phyloP scores from a whole-genome alignment of 2,888 invertebrate genomes.

The Diarsia mendica region DNA sequence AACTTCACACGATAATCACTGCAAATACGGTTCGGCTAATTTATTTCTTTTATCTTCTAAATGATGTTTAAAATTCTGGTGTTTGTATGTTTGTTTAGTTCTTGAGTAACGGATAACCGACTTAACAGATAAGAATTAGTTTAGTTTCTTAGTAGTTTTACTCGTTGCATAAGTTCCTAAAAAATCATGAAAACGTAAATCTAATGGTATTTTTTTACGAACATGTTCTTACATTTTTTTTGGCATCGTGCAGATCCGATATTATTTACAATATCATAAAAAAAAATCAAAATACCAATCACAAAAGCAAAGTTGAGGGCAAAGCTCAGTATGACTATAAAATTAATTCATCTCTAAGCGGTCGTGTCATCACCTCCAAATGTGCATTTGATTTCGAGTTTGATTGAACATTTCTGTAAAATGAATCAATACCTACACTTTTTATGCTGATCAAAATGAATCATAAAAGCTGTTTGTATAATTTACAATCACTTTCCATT shows the following conservation, averaged over 20 bases:
- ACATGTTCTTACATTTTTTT: background rate
- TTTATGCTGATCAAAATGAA: slow-evolving; percentile 26
- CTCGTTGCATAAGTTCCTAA: background rate
- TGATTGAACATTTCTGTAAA: slow-evolving; percentile 17
- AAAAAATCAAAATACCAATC: too few species aligned
- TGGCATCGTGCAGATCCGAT: too few species aligned
- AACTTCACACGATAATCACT: slow-evolving; percentile 43
- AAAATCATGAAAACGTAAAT: too few species aligned
- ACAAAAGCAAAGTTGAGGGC: background rate
- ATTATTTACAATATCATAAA: background rate
- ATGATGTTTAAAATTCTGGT: slow-evolving; percentile 9
- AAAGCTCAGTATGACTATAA: slow-evolving; percentile 13
- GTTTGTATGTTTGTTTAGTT: slow-evolving; percentile 15
- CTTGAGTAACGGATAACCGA: background rate
- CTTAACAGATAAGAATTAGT: background rate
- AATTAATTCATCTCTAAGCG: slow-evolving; percentile 33
- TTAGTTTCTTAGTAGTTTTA: background rate
- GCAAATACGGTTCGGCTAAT: slow-evolving; percentile 46
- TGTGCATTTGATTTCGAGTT: slow-evolving; percentile 40
- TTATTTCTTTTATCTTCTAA: slow-evolving; percentile 34
- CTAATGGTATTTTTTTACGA: background rate
- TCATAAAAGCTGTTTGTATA: slow-evolving; percentile 17
- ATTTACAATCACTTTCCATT: slow-evolving; percentile 35
- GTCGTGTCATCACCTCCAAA: slow-evolving; percentile 12
- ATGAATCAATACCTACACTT: slow-evolving; percentile 32